Evolutionary conservation across 2,797 vertebrate genomes (phyloP), one percentile per base, ranked within the genome.

Genomic region (Phyllotis vaccarum): DNA sequence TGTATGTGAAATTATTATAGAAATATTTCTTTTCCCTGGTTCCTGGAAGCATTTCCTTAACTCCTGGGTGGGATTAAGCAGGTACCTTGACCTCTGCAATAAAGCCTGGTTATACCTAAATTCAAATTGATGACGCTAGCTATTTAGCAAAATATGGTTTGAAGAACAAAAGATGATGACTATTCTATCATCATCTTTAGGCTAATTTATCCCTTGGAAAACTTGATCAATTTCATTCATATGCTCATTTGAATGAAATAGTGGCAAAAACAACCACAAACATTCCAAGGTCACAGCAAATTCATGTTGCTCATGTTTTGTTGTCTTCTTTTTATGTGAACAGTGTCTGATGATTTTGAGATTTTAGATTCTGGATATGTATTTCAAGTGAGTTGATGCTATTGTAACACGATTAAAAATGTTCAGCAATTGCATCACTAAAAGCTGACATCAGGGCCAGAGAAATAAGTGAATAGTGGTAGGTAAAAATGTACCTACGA

Each of bases 301-400:
- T 80, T 90, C 22, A 72, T 37, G n/a, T 86, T 81, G 92, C 14
- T 94, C 31, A 46, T 22, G 2, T 96, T 91, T 89, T 66, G 60
- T 72, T 13, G 17, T 62, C 24, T 92, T 74, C n/a, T 83, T 8
- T 86, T 88, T 95, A 64, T 4, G 27, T 54, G 86, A 94, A 80
- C 43, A 66, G 21, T 31, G 3, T 75, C 90, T 94, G 19, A 86
- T 66, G 34, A 85, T 49, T 86, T 91, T 76, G 19, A 89, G 86
- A 91, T 19, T 80, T 95, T 66, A 86, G 21, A 82, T 72, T 92
- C 66, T 93, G 80, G 60, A 60, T 21, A 68, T 79, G 16, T 0
- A 80, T 91, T 95, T 87, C 62, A 80, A 81, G 13, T 70, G 43
- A 16, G n/a, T 17, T 75, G 49, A 88, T 49, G 12, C 78, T 93